A percentile compares a stretch with the other conserved stretches of the same genome.
phyloP scores from a whole-genome alignment of 2,888 invertebrate species.

The Tiliacea aurago region DNA sequence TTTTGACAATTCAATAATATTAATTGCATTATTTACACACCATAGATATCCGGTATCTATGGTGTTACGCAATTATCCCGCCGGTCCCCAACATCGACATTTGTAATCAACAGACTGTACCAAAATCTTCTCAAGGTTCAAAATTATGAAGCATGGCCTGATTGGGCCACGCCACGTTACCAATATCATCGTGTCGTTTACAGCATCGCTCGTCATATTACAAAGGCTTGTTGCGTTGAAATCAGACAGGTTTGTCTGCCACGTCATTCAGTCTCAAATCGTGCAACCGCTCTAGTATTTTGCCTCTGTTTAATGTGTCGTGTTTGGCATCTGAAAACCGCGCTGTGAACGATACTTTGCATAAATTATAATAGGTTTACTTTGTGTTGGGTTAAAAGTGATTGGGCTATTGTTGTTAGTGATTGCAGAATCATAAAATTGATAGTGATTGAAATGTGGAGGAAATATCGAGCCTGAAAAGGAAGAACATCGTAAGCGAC shows the following conservation, averaged over 20 bases:
- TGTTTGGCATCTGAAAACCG: slow-evolving; percentile 16
- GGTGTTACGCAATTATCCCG: too few relatives aligned
- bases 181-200: slow-evolving; percentile 24
- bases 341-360: slow-evolving; percentile 5
- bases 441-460: not conserved
- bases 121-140: not conserved
- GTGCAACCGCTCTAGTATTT: slow-evolving; percentile 25
- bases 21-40: too few relatives aligned
- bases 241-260: slow-evolving; percentile 18
- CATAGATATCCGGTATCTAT: too few relatives aligned
- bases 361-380: slow-evolving; percentile 2
- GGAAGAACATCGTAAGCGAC: too few relatives aligned
- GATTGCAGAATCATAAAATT: not conserved
- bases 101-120: not conserved
- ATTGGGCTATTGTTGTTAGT: not conserved
- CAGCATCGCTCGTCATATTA: slow-evolving; percentile 36
- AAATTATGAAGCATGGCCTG: slow-evolving; percentile 16
- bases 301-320: slow-evolving; percentile 13
- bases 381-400: not conserved
- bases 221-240: slow-evolving; percentile 29
- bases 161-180: slow-evolving; percentile 1
- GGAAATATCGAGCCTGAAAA: too few relatives aligned
- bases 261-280: slow-evolving; percentile 25
- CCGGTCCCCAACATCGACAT: too few relatives aligned
- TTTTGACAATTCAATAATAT: too few relatives aligned